Evolutionary conservation across 2,113 vertebrate species (phyloP).

Genomic region (Microtus oregoni): DNA sequence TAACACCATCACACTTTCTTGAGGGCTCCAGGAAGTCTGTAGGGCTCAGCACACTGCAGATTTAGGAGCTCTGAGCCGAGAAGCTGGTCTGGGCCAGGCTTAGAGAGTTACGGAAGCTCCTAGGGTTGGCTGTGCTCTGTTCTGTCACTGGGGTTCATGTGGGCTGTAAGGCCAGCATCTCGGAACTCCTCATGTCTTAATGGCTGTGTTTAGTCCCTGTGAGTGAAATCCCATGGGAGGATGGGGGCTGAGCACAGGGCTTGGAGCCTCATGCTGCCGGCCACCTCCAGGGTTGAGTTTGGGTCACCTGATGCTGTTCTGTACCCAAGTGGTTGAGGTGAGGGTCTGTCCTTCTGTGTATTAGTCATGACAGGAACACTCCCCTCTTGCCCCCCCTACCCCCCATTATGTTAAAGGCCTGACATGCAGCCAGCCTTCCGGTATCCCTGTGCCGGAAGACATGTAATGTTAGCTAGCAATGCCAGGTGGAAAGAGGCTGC

Average conservation of each 20-base stretch:
- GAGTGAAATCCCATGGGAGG: neutral
- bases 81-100: neutral
- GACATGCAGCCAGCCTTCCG: too few species aligned
- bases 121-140: neutral
- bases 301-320: neutral
- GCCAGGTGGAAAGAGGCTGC: neutral
- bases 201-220: neutral
- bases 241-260: neutral
- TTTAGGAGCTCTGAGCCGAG: too few species aligned
- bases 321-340: accelerated
- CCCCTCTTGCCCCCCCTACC: accelerated
- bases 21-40: neutral
- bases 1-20: too few species aligned
- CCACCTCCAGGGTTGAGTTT: too few species aligned
- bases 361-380: too few species aligned
- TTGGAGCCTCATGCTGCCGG: neutral
- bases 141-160: neutral
- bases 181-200: neutral
- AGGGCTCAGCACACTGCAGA: neutral
- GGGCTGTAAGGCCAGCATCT: neutral
- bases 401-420: neutral
- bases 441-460: accelerated
- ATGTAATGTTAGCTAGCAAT: neutral
- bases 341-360: neutral
- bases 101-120: neutral